Base-by-base conservation (phyloP, 2,888 invertebrate species). In the Heliconius charithonia region DNA sequence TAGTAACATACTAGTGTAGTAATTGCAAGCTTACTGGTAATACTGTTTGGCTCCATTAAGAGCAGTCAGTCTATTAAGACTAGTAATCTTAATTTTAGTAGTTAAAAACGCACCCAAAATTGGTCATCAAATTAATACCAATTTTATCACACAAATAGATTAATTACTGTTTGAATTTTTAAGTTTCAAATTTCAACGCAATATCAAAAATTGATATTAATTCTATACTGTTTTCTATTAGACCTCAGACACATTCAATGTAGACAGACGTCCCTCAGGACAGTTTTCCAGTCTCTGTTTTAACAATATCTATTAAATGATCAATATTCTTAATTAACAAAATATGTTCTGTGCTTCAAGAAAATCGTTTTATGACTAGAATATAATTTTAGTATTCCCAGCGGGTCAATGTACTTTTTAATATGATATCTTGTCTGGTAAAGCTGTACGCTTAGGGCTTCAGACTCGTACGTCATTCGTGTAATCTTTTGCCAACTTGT, bases 401-500 rank as follows among this genome's bases (percentile, higher is more conserved):
- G 6, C 32, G 51, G 80, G 77, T 75, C 75, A 66, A 32, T 78
- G 80, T 75, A 75, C 75, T 22, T 67, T 72, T 77, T 75, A 80
- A 80, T 77, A 78, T 72, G 67, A 75, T 78, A 75, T 75, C 72
- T 73, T 62, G 75, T 71, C 75, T 75, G 59, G 75, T 72, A 75
- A 71, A 76, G 65, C 66, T 75, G 78, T 67, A 72, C 62, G 65
- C 59, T 59, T 78, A 78, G 72, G 80, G 80, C 78, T 80, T 80
- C 80, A 37, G 65, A 41, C 51, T 27, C 32, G 37, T 70, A 75
- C 75, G 78, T 80, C 71, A 71, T 74, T 77, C 51, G 32, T 56
- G 81, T 82, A 82, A 83, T 85, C 84, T 82, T 83, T 85, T 87
- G 87, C 86, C 89, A 88, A 87, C 85, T 85, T 82, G 75, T 75